A percentile compares a stretch with the other conserved stretches of the same genome.
phyloP scores from a whole-genome alignment of 1,140 invertebrate genomes.

The Agraylea sexmaculata region DNA sequence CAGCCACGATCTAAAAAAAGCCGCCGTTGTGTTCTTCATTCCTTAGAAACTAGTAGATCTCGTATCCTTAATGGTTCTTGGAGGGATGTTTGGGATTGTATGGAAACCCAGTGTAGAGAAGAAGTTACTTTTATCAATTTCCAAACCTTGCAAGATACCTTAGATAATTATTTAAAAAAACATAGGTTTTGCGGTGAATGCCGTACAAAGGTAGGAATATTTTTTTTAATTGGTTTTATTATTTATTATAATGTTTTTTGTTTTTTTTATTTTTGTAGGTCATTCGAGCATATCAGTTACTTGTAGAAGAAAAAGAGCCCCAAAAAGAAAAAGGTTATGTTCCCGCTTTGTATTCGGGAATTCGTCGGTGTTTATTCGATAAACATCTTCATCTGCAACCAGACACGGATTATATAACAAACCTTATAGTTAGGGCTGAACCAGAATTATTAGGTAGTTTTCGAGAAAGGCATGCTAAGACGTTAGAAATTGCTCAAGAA shows the following conservation, averaged over 20 bases:
- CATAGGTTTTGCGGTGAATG: slow-evolving; percentile 89
- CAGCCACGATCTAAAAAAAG: slow-evolving; percentile 79
- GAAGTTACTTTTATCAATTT: slow-evolving; percentile 78
- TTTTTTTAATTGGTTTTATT: slow-evolving; percentile 2
- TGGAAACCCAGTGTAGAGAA: slow-evolving; percentile 70
- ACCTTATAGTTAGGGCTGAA: slow-evolving; percentile 77
- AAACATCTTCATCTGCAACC: slow-evolving; percentile 78
- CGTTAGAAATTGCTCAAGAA: slow-evolving; percentile 88
- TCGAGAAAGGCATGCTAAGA: slow-evolving; percentile 86
- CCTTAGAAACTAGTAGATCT: slow-evolving; percentile 71
- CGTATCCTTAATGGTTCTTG: slow-evolving; percentile 53
- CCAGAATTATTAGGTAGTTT: slow-evolving; percentile 75
- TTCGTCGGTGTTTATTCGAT: slow-evolving; percentile 72
- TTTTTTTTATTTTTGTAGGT: slow-evolving; percentile 29
- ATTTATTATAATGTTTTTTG: too few species aligned
- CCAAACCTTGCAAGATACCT: slow-evolving; percentile 65
- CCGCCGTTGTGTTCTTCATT: slow-evolving; percentile 73
- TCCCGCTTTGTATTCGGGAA: slow-evolving; percentile 70
- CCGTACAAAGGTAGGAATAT: slow-evolving; percentile 63
- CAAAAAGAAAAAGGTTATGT: slow-evolving; percentile 82
- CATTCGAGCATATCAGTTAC: slow-evolving; percentile 69
- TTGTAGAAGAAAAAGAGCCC: slow-evolving; percentile 73
- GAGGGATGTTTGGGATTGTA: slow-evolving; percentile 78
- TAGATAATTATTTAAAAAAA: slow-evolving; percentile 82
- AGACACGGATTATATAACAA: slow-evolving; percentile 76